Evolutionary conservation across 2,888 invertebrate genomes (phyloP), one percentile per base, ranked within the genome.

Genomic region (Siphonodentalium dalli): DNA sequence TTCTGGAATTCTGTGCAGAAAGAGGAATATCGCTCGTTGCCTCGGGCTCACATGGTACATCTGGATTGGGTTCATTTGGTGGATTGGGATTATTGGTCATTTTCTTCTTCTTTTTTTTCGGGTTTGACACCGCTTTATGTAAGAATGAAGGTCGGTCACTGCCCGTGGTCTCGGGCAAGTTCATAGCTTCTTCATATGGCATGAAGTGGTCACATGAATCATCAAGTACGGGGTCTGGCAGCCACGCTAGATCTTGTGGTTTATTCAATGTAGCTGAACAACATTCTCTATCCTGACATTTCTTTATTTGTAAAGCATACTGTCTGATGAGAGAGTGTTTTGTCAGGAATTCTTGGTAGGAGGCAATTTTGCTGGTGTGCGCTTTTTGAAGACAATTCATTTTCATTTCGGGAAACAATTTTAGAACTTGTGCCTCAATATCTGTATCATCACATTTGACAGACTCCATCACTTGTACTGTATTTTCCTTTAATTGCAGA

Each of bases 271-370:
- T 9, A 11, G 13, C 9, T 29, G 9, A 11, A 9, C 54, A 57
- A 40, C 56, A 57, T 5, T 13, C n/a, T 21, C 5, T 11, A 44
- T 57, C 45, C 7, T 21, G 21, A 47, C 56, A 60, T 31, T 58
- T 56, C 15, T 41, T 41, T 2, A 60, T 49, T n/a, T 60, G 56
- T 40, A 60, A 56, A 39, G 39, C 39, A 27, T 60, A 54, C 13
- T 54, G 54, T 2, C 33, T 21, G 26, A 34, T 42, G 24, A 39
- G 38, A 20, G 47, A 54, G 33, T 60, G 53, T 18, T 35, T 41
- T 20, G 50, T 35, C 4, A 42, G 20, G 33, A 34, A 50, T 4
- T n/a, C 27, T 13, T 33, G 29, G 28, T 54, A 53, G 11, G 34
- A 38, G 27, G 9, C 20, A 24, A 44, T 15, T 27, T 38, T 48